These are phyloP conservation scores for Leptodactylus fallax DNA, from an alignment of 2,797 vertebrate genomes.

Conservation along the genomic window DNA sequence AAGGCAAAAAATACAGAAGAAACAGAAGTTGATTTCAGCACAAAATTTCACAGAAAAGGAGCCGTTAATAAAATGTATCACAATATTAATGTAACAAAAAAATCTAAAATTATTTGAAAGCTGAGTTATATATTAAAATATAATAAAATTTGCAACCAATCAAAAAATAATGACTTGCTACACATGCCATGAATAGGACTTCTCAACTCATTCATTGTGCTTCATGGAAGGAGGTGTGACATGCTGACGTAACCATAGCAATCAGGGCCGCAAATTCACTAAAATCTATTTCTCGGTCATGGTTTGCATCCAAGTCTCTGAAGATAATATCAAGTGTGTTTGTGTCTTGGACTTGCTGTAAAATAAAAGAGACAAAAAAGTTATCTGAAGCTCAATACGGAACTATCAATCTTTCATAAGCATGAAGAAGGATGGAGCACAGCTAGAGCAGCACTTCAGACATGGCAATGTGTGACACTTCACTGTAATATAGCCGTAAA, in stretches of 20 bases:
- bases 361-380: constrained; percentile 18
- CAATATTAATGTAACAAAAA: too few species aligned
- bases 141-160: too few species aligned
- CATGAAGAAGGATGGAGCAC: too few species aligned
- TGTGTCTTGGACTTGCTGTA: constrained; percentile 77
- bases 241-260: constrained; percentile 80
- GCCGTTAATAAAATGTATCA: too few species aligned
- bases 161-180: not conserved
- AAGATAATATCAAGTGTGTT: constrained; percentile 77
- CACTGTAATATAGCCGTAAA: too few species aligned
- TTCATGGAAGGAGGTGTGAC: constrained; percentile 65
- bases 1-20: too few species aligned
- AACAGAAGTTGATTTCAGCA: too few species aligned
- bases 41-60: too few species aligned
- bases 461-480: too few species aligned
- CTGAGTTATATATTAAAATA: too few species aligned
- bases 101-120: too few species aligned
- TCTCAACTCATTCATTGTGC: not conserved
- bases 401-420: not conserved
- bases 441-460: too few species aligned
- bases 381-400: not conserved
- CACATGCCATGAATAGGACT: constrained; percentile 11
- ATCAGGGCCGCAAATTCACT: constrained; percentile 78
- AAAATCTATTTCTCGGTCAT: constrained; percentile 80
- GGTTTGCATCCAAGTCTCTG: constrained; percentile 77